Percentiles rank a stretch among this genome's conserved stretches.
Evolutionary conservation across 2,113 vertebrate genomes (phyloP).

Genomic region (Chaenocephalus aceratus): DNA sequence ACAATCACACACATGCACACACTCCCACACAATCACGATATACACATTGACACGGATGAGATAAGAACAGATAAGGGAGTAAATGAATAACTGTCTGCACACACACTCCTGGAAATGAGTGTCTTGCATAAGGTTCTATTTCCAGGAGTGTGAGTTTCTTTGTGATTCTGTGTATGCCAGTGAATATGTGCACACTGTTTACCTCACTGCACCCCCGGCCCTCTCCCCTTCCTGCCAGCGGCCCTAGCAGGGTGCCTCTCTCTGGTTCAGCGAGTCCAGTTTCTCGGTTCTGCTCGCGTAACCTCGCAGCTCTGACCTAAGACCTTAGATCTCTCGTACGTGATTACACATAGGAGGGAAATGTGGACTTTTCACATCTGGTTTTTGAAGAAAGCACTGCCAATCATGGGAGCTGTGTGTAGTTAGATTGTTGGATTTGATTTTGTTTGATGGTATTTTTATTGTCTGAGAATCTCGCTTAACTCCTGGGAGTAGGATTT

Average conservation of each 20-base stretch:
- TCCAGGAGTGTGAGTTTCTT: slow-evolving; percentile 25
- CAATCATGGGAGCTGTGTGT: not conserved
- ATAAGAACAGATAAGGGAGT: slow-evolving; percentile 48
- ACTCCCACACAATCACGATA: not conserved
- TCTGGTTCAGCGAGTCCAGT: slow-evolving; percentile 60
- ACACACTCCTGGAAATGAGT: slow-evolving; percentile 40
- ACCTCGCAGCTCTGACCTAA: slow-evolving; percentile 64
- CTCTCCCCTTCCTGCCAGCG: slow-evolving; percentile 33
- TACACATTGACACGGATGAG: slow-evolving; percentile 31
- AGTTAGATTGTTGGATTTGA: slow-evolving; percentile 4
- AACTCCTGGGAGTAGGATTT: slow-evolving; percentile 32
- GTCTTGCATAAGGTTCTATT: slow-evolving; percentile 45
- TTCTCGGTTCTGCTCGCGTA: slow-evolving; percentile 54
- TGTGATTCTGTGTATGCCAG: not conserved
- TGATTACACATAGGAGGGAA: slow-evolving; percentile 34
- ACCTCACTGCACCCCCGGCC: slow-evolving; percentile 39
- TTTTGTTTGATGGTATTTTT: slow-evolving; percentile 38
- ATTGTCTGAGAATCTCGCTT: slow-evolving; percentile 21
- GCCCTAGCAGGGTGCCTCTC: slow-evolving; percentile 30
- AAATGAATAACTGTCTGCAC: slow-evolving; percentile 59
- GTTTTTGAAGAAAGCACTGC: not conserved
- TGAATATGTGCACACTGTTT: slow-evolving; percentile 25
- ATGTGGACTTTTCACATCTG: slow-evolving; percentile 16
- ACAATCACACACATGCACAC: not conserved
- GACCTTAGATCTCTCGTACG: slow-evolving; percentile 34